phyloP scores from a whole-genome alignment of 2,797 vertebrate species.

The Manis pentadactyla region DNA sequence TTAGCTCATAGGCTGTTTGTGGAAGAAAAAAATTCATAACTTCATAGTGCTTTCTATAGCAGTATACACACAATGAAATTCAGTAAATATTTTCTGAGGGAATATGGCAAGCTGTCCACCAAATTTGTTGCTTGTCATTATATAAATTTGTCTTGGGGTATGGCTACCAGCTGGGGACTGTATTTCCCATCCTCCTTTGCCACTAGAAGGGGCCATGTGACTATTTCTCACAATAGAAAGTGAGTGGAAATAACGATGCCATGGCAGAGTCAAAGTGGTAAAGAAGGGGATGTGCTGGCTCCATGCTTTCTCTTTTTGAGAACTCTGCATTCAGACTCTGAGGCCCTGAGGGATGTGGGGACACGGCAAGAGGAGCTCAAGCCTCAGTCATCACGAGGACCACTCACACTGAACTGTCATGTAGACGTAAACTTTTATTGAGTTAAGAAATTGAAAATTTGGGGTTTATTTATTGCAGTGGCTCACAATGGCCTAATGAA shows the following conservation, averaged over 20 bases:
- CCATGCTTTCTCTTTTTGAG: background rate
- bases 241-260: background rate
- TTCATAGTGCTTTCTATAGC: background rate
- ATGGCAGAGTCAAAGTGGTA: background rate
- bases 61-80: background rate
- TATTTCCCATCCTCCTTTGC: background rate
- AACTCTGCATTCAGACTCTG: background rate
- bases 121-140: background rate
- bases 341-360: background rate
- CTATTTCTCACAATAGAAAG: background rate
- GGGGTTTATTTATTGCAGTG: background rate
- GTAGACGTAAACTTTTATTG: background rate
- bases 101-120: background rate
- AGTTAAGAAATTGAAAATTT: background rate
- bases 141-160: background rate
- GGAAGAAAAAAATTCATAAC: background rate
- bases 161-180: background rate
- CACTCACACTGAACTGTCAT: background rate
- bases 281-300: background rate
- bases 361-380: no score
- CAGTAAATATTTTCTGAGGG: constrained; percentile 16
- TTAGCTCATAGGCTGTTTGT: background rate
- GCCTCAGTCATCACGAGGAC: background rate
- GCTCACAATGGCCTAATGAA: background rate
- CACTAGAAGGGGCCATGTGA: background rate